Percentiles rank a stretch among this genome's conserved stretches.
These are phyloP conservation scores for Dendropsophus ebraccatus DNA, from an alignment of 2,113 vertebrate genomes.

Conservation along the genomic window DNA sequence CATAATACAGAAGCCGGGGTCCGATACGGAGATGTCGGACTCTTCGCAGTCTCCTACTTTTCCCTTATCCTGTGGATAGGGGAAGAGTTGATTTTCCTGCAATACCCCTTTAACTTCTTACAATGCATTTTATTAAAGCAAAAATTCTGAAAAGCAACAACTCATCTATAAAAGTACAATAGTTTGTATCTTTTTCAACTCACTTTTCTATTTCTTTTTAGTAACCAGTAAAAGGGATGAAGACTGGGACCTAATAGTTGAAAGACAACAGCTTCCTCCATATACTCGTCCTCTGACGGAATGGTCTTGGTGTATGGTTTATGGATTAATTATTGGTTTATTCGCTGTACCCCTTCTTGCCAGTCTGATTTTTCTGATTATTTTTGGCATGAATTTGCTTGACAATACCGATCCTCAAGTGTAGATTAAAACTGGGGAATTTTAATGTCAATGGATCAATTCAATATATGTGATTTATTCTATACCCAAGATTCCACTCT, in stretches of 20 bases:
- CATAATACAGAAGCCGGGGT: no score
- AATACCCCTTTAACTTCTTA: no score
- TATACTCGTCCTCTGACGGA: conserved; percentile 70
- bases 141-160: neutral
- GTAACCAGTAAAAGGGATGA: accelerated
- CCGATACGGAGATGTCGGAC: no score
- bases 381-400: neutral
- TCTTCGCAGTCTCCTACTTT: no score
- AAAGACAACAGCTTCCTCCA: conserved; percentile 62
- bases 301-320: conserved; percentile 70
- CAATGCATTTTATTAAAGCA: neutral
- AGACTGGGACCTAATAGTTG: conserved; percentile 72
- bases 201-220: neutral
- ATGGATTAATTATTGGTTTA: conserved; percentile 79
- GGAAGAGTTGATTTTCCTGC: no score
- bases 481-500: neutral
- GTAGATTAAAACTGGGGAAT: neutral
- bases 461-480: neutral
- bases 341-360: conserved; percentile 63
- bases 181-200: neutral
- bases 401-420: neutral
- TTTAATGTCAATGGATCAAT: neutral
- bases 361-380: neutral
- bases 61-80: no score
- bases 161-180: neutral